Evolutionary conservation across 2,888 invertebrate species (phyloP), one percentile per base, ranked within the genome.

Genomic region (Caenorhabditis sp.): DNA sequence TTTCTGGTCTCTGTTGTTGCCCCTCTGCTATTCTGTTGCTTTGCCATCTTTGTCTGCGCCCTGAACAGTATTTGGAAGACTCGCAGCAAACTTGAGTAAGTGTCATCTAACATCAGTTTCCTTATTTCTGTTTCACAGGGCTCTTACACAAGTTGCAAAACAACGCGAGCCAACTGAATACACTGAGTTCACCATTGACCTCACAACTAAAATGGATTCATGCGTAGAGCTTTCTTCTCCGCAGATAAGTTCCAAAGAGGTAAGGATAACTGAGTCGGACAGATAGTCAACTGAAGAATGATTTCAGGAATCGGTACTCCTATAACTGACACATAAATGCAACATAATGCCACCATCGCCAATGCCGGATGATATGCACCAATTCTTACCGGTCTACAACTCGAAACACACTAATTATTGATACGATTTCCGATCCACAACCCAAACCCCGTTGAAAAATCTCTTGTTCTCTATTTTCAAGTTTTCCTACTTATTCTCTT

Each of bases 21-120:
- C 11, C 87, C 87, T 11, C 82, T 87, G 18, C 51, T 87, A 28
- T 83, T 87, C 68, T 85, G 87, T 82, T 87, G 87, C 50, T 86
- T 87, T 51, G 87, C 87, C 32, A 87, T 87, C 26, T 86, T 87
- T 70, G 77, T 86, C 22, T 87, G 87, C 32, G 87, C 87, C 9
- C 60, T 87, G 8, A 83, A 83, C 60, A 86, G 85, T 55, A 80
- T 85, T 22, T 84, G 82, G 83, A 85, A 84, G 65, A 85, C 85
- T 2, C 62, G 85, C 11, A 83, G 83, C 58, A 85, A 84, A 47
- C 64, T 85, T 8, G 69, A 83, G 85, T 85, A 58, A 76, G 85
- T 60, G 13, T 5, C 3, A 32, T 37, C 40, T 13, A 13, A 15
- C n/a, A 24, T 44, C 18, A 11, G n/a, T 13, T 37, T 62, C 11